Base-by-base conservation (phyloP, 2,888 invertebrate genomes). In the Nineta flava region DNA sequence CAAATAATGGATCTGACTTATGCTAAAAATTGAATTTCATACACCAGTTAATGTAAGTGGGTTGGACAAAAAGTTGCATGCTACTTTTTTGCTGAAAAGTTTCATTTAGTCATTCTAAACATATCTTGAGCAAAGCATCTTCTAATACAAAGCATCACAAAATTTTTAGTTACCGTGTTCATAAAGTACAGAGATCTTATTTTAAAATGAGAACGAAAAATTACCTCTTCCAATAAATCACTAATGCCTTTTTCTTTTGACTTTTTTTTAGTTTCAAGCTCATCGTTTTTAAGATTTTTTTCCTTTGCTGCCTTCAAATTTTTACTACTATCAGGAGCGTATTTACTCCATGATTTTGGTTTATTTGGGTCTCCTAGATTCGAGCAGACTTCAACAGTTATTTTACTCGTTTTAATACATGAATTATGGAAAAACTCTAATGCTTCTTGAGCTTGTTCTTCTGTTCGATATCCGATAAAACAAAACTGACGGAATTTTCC, bases 401-500 rank as follows among this genome's bases (percentile, higher is more conserved):
- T 84, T 69, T 77, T 83, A 60, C 78, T 79, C 1, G 91, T 86
- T 56, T 85, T 83, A 48, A 97, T 79, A 62, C 79, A 95, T 2
- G 87, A 81, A 51, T 87, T 83, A 66, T 97, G 75, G 56, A 92
- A 90, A 61, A 81, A 79, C 15, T 83, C 71, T 32, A 81, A 72
- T 0, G 96, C 96, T 32, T 72, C 72, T 46, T 76, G 61, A 0
- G 93, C 95, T 61, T 90, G 84, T 46, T 81, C 78, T 53, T 84
- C 85, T 17, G 74, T 79, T 61, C 87, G 81, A 65, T 80, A 97
- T 7, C 97, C 97, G 57, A 99, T 72, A 62, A 97, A 97, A 4
- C 84, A 92, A 69, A 97, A 97, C 59, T 86, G 83, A 52, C 97
- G 75, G 64, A 97, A 97, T 62, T 81, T 82, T 9, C 96, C 95